Evolutionary conservation across 1,140 invertebrate genomes (phyloP), one percentile per base, ranked within the genome.

Genomic region (Drosophila malerkotliana): DNA sequence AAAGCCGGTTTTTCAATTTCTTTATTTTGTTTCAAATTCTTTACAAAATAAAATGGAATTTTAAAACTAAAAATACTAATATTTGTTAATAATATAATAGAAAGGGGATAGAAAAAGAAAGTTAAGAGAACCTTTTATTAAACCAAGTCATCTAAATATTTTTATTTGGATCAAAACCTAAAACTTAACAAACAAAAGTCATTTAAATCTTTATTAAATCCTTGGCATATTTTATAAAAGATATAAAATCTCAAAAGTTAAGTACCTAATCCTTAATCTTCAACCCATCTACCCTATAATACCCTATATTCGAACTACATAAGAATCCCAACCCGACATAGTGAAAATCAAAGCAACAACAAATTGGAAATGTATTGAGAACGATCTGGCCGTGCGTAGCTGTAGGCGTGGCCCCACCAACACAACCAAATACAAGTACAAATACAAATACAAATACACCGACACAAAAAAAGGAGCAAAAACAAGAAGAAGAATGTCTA

Each of bases 341-440:
- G 82, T 87, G 82, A 67, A 82, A 85, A 85, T 85, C 82, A 87
- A 79, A 82, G 76, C 75, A 88, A 88, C 75, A 88, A 83, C 83
- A 88, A 88, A 88, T 88, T 88, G 83, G 72, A 83, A 79, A 67
- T 79, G 72, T 82, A 73, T 73, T 75, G 72, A 68, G 82, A 75
- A 53, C 52, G 60, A 39, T 72, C 57, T 60, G 51, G 34, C 57
- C 68, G 59, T 82, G 73, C 75, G 76, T 72, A 61, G 47, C 45
- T 51, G 61, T 49, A 52, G 59, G 69, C 55, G 56, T 72, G 67
- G 58, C 58, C 34, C 21, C 10, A 12, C 15, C 21, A 10, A 54
- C 8, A 10, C n/a, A 41, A 28, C 21, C 34, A 45, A 66, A 37
- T 34, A 56, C 41, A 5, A 44, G 24, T 21, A 55, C 34, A 37